Base-by-base conservation (phyloP, 2,113 vertebrate genomes). In the Eurypyga helias region DNA sequence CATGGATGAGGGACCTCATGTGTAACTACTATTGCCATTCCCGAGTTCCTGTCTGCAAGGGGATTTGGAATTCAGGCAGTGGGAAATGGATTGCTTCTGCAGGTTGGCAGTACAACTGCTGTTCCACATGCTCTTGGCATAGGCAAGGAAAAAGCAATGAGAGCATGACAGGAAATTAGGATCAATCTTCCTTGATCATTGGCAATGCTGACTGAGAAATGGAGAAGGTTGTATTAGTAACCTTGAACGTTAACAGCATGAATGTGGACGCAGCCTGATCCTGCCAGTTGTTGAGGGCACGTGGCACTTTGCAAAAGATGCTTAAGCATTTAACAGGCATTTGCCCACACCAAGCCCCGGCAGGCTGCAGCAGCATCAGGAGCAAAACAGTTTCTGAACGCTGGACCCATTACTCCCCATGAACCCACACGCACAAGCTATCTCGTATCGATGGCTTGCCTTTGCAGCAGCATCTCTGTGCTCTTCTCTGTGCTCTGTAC, bases 371-470 rank as follows among this genome's bases (percentile, higher is more conserved):
- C 31, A 83, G 19, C 29, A 20, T 4, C 66, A 26, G 21, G 17
- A 66, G 16, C 31, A 75, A 43, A 77, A 61, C 26, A 25, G 19
- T 12, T 67, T 10, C 78, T 49, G 43, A 61, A 69, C 46, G 28
- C 26, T 41, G 55, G 91, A 17, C 10, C 24, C 20, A 7, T 36
- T 33, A 54, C 43, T 64, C 23, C 29, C 36, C 13, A 12, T 14
- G 41, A 72, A 84, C 11, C 11, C 4, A 9, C 18, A 0, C 6
- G 1, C 10, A 11, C 6, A 25, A 51, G 21, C 10, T 41, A 10
- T 17, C 31, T 78, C n/a, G 6, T 12, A 24, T 21, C 2, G 4
- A 62, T 18, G 8, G 31, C 11, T 46, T 52, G 61, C 29, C 33
- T 81, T 41, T 85, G 57, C 57, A 77, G 60, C 66, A 79, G 5